Percentiles rank a stretch among this genome's conserved stretches.
Conservation (phyloP, 2,888 invertebrate genomes). For the Acheta domesticus region DNA sequence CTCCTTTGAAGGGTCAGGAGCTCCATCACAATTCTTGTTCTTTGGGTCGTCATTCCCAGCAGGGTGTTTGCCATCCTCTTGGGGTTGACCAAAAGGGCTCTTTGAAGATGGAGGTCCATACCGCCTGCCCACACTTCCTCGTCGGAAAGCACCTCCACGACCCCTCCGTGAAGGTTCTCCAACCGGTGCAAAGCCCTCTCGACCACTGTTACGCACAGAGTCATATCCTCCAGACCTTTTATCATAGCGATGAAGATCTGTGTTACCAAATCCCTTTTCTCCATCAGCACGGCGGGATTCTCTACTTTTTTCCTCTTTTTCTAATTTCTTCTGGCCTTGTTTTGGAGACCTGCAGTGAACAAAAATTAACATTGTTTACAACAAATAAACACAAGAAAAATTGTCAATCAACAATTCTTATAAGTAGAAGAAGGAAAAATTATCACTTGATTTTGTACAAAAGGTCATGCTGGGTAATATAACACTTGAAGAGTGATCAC, state of each 20-base stretch:
- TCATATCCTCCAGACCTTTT: constrained; percentile 39
- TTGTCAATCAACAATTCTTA: neutral
- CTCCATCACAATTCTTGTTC: constrained; percentile 19
- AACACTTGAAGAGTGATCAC: no score
- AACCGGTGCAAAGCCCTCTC: constrained; percentile 77
- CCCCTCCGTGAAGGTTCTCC: constrained; percentile 88
- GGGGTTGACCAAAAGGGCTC: constrained; percentile 62
- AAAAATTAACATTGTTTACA: neutral
- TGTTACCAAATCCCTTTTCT: constrained; percentile 30
- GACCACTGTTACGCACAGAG: constrained; percentile 52
- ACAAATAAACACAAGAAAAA: neutral
- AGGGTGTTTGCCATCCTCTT: constrained; percentile 41
- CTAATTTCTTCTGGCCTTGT: constrained; percentile 35
- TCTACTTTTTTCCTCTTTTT: constrained; percentile 60
- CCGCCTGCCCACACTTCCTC: constrained; percentile 56
- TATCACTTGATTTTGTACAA: no score
- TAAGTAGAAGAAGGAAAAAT: no score
- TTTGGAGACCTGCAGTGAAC: constrained; percentile 34
- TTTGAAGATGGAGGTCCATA: constrained; percentile 79
- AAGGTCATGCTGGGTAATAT: no score
- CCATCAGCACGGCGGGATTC: constrained; percentile 44
- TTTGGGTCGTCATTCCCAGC: constrained; percentile 28
- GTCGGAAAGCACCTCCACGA: constrained; percentile 57
- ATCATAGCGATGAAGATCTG: constrained; percentile 31
- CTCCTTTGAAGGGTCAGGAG: constrained; percentile 24